Conservation (phyloP, 2,888 invertebrate species). For the Dolomedes plantarius region DNA sequence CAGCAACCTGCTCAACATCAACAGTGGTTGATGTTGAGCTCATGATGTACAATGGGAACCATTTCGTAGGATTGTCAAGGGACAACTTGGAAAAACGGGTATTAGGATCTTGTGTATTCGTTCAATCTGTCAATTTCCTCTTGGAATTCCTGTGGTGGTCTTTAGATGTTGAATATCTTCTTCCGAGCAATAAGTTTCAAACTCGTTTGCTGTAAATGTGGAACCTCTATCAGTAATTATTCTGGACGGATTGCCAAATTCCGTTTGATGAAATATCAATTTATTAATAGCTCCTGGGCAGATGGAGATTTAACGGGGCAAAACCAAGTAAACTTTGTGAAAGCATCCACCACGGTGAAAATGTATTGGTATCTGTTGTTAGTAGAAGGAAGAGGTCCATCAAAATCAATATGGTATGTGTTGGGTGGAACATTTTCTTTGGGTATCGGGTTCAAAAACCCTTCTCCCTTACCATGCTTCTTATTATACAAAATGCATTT, state of each 20-base stretch:
- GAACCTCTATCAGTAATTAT: slow-evolving; percentile 34
- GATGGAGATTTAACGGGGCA: slow-evolving; percentile 5
- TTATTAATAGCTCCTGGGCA: slow-evolving; percentile 15
- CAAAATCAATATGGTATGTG: slow-evolving; percentile 15
- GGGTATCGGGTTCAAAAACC: too few relatives aligned
- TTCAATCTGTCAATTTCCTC: slow-evolving; percentile 27
- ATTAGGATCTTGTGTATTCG: slow-evolving; percentile 1
- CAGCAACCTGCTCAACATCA: neutral
- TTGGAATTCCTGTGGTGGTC: slow-evolving; percentile 22
- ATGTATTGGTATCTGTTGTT: slow-evolving; percentile 20
- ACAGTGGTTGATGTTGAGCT: too few relatives aligned
- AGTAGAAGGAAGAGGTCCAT: slow-evolving; percentile 7
- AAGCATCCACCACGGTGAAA: slow-evolving; percentile 23
- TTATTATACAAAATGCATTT: too few relatives aligned
- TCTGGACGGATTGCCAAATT: slow-evolving; percentile 25
- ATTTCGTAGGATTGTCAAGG: slow-evolving; percentile 19
- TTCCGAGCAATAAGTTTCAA: neutral
- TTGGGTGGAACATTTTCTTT: neutral
- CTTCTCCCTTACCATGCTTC: too few relatives aligned
- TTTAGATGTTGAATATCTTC: neutral
- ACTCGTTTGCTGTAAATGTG: slow-evolving; percentile 20
- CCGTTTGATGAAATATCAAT: slow-evolving; percentile 17
- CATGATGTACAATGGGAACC: slow-evolving; percentile 3
- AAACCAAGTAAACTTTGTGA: slow-evolving; percentile 21
- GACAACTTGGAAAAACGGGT: slow-evolving; percentile 9